phyloP scores from a whole-genome alignment of 2,113 vertebrate genomes.

The Progne subis region DNA sequence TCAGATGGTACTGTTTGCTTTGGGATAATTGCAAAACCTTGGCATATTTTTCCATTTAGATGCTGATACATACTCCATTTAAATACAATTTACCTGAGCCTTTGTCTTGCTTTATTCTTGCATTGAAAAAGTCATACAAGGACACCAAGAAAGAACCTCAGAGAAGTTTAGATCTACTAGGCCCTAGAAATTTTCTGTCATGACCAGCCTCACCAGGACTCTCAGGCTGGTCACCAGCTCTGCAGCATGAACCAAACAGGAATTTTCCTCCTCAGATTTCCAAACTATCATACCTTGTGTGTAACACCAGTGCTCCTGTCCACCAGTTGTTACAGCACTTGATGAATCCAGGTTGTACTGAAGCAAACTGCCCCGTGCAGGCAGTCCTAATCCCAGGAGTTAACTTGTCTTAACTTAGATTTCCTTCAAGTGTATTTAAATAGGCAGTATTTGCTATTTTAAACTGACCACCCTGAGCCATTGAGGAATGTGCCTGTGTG shows the following conservation, averaged over 20 bases:
- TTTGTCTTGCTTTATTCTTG: neutral
- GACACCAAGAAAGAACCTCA: neutral
- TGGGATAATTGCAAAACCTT: neutral
- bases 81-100: neutral
- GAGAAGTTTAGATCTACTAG: neutral
- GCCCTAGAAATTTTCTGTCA: rapidly evolving
- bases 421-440: neutral
- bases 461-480: neutral
- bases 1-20: neutral
- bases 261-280: neutral
- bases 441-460: neutral
- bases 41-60: neutral
- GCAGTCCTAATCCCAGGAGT: neutral
- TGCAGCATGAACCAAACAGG: neutral
- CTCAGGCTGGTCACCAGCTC: neutral
- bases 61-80: neutral
- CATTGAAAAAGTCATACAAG: neutral
- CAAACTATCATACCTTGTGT: rapidly evolving
- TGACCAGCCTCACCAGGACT: neutral
- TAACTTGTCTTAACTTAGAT: neutral
- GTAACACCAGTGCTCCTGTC: neutral
- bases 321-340: neutral
- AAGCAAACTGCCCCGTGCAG: neutral
- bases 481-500: neutral
- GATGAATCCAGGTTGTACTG: neutral